Evolutionary conservation across 1,140 invertebrate genomes (phyloP).

Genomic region (Platorchestia sp.): DNA sequence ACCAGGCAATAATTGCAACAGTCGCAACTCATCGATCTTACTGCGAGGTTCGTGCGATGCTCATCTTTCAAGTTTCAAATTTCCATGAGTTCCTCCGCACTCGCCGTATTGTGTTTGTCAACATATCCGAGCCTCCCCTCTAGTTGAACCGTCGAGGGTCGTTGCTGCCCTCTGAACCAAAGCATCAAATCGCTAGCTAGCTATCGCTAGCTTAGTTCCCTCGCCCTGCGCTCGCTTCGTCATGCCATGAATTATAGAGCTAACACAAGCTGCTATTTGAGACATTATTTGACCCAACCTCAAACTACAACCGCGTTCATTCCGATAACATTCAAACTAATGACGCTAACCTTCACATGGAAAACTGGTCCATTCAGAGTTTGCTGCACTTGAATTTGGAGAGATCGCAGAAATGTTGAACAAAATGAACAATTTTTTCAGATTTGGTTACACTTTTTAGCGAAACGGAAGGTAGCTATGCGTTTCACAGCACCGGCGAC

Average conservation of each 20-base stretch:
- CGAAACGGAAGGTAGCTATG: too few relatives aligned
- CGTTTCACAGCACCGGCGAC: too few relatives aligned
- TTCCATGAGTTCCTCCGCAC: background rate
- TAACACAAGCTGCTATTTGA: background rate
- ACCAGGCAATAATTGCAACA: background rate
- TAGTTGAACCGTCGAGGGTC: background rate
- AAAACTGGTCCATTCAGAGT: background rate
- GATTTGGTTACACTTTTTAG: too few relatives aligned
- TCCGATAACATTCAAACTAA: background rate
- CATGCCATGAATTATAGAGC: background rate
- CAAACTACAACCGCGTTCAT: background rate
- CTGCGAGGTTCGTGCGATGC: background rate
- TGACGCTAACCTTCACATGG: background rate
- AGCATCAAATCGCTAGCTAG: background rate
- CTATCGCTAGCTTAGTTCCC: too few relatives aligned
- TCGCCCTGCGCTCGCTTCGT: background rate
- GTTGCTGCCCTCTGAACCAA: slow-evolving; percentile 45
- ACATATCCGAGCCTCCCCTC: background rate
- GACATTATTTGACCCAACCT: background rate
- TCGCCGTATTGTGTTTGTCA: slow-evolving; percentile 25
- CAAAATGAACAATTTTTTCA: too few relatives aligned
- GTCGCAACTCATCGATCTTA: background rate
- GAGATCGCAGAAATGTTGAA: too few relatives aligned
- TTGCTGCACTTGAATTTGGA: too few relatives aligned
- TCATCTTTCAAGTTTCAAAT: background rate